Evolutionary conservation across 2,797 vertebrate species (phyloP).

Genomic region (Melanogrammus aeglefinus): DNA sequence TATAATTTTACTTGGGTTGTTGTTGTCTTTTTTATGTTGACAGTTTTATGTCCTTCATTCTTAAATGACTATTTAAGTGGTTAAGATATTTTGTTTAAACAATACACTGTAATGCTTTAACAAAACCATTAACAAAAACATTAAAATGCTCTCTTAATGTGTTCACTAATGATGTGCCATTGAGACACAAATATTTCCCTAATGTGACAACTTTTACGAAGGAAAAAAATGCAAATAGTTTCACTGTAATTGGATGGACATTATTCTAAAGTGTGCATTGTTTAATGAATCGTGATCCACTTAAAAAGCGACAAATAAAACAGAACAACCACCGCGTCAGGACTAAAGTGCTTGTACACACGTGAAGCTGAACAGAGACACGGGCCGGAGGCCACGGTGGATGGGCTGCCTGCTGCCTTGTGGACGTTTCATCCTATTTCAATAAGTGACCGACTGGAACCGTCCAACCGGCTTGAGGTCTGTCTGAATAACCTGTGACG

Average conservation of each 20-base stretch:
- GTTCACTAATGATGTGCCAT: neutral
- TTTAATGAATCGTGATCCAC: neutral
- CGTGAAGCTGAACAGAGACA: neutral
- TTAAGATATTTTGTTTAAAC: neutral
- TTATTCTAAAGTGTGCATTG: neutral
- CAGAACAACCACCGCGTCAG: neutral
- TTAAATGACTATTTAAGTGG: neutral
- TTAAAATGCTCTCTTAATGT: neutral
- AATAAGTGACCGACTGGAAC: neutral
- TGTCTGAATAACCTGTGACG: neutral
- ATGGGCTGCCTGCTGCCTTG: too few species aligned
- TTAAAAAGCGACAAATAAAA: too few species aligned
- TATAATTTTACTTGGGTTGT: too few species aligned
- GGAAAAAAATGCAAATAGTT: neutral
- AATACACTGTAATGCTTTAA: neutral
- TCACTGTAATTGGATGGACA: neutral
- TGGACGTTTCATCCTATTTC: too few species aligned
- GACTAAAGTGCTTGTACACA: neutral
- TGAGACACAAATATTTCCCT: neutral
- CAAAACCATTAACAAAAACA: too few species aligned
- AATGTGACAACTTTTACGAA: neutral
- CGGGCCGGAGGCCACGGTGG: too few species aligned
- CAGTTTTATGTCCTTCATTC: neutral
- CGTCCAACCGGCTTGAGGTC: neutral
- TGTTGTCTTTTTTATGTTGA: neutral